Evolutionary conservation across 2,113 vertebrate species (phyloP).

Genomic region (Pica pica): DNA sequence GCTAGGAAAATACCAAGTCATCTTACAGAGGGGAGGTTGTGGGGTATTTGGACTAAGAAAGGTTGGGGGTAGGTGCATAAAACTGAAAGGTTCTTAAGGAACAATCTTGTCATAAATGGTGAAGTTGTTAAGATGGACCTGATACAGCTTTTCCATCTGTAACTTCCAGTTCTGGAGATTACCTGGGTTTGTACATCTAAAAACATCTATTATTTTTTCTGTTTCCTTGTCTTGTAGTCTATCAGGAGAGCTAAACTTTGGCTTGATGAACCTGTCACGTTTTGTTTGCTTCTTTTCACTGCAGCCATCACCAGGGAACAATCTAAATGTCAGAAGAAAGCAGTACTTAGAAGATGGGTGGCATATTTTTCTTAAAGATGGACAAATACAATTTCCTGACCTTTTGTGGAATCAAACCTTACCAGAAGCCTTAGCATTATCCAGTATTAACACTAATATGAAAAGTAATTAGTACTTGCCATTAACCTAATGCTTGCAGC

Average conservation of each 20-base stretch:
- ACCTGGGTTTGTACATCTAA: neutral
- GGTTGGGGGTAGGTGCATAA: neutral
- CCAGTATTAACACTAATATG: neutral
- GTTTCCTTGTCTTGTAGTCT: neutral
- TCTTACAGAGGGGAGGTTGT: neutral
- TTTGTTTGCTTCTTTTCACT: neutral
- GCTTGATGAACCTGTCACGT: accelerated
- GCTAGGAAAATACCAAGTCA: neutral
- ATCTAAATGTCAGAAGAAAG: neutral
- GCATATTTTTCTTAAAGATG: neutral
- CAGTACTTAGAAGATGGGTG: neutral
- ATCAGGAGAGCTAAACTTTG: neutral
- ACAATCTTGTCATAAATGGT: neutral
- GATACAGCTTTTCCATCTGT: neutral
- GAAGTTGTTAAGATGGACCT: neutral
- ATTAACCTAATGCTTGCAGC: neutral
- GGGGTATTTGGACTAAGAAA: neutral
- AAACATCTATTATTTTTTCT: neutral
- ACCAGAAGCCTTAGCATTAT: neutral
- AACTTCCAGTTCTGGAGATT: neutral
- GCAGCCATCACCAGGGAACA: neutral
- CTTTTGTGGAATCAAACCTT: neutral
- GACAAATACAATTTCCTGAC: neutral
- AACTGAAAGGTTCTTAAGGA: neutral
- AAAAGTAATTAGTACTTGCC: neutral